A percentile compares a stretch with the other conserved stretches of the same genome.
phyloP scores from a whole-genome alignment of 2,113 vertebrate species.

The Phylloscopus trochilus region DNA sequence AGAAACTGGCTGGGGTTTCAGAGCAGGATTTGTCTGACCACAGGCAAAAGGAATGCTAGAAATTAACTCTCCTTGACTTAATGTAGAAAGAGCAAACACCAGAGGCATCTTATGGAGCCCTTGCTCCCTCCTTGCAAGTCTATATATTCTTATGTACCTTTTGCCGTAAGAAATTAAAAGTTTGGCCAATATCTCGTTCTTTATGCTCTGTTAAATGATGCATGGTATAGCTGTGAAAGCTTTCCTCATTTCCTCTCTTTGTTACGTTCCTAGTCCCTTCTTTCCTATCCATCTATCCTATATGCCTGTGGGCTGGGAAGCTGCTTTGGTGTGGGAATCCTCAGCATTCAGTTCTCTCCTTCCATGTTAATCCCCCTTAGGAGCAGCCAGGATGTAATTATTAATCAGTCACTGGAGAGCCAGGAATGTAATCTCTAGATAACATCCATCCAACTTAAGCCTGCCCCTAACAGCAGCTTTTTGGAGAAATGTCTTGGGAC shows the following conservation, averaged over 20 bases:
- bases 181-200: background rate
- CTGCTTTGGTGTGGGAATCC: background rate
- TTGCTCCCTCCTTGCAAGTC: background rate
- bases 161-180: background rate
- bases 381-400: background rate
- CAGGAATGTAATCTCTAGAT: background rate
- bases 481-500: background rate
- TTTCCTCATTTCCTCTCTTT: background rate
- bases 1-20: background rate
- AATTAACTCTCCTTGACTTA: background rate
- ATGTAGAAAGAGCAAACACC: background rate
- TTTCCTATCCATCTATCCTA: background rate
- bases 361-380: background rate
- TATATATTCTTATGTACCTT: background rate
- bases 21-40: background rate
- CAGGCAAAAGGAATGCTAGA: background rate
- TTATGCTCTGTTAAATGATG: background rate
- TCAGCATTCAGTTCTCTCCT: background rate
- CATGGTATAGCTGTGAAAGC: background rate
- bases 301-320: background rate
- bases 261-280: background rate
- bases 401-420: background rate
- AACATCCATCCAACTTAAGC: background rate
- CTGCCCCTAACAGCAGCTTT: rapidly evolving
- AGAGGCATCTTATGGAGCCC: background rate